These are phyloP conservation scores for Pandemis corylana DNA, from an alignment of 2,888 invertebrate species.

Conservation along the genomic window DNA sequence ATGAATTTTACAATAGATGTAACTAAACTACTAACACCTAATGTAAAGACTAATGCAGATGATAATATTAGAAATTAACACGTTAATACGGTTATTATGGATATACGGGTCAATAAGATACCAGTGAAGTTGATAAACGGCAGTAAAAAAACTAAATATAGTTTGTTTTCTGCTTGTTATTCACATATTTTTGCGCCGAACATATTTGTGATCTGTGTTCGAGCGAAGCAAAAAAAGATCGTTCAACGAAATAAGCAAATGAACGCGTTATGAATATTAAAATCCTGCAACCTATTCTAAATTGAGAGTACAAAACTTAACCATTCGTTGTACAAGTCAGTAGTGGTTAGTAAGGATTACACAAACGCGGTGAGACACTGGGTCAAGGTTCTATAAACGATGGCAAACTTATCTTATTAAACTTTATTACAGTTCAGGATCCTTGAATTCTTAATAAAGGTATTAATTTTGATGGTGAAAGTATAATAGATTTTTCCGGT, in stretches of 20 bases:
- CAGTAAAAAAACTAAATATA: too few relatives aligned
- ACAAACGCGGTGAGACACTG: constrained; percentile 2
- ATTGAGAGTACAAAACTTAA: neutral
- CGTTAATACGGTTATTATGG: too few relatives aligned
- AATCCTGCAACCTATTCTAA: neutral
- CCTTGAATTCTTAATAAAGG: constrained; percentile 2
- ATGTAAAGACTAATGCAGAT: too few relatives aligned
- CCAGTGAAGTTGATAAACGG: too few relatives aligned
- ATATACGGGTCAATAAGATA: too few relatives aligned
- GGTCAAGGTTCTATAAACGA: constrained; percentile 27
- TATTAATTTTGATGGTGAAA: neutral
- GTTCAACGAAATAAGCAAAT: neutral
- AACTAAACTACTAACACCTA: too few relatives aligned
- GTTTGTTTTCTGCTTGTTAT: too few relatives aligned
- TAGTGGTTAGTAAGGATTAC: neutral
- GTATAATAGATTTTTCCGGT: neutral
- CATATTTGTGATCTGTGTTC: neutral
- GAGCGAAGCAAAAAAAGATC: neutral
- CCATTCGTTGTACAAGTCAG: neutral
- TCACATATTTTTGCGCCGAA: neutral
- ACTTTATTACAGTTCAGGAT: constrained; percentile 22
- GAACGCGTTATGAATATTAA: neutral
- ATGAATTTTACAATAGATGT: too few relatives aligned
- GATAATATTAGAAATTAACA: too few relatives aligned
- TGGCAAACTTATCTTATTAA: constrained; percentile 20